phyloP scores from a whole-genome alignment of 2,888 invertebrate species.

The Suillia variegata region DNA sequence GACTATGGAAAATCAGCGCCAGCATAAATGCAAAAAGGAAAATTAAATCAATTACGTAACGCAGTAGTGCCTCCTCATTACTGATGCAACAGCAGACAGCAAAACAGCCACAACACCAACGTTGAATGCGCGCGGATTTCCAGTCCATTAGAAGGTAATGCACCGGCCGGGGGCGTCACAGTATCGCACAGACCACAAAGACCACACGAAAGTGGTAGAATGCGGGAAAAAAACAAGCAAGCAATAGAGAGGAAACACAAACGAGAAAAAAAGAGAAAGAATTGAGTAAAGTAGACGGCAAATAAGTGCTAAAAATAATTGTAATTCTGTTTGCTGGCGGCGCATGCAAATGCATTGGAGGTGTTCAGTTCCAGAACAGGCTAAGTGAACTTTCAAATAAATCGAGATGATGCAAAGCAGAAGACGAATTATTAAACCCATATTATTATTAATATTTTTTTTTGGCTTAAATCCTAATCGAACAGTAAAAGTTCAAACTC shows the following conservation, averaged over 20 bases:
- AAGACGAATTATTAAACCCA: too few relatives aligned
- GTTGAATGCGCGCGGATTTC: conserved; percentile 32
- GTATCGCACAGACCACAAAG: neutral
- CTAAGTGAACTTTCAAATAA: too few relatives aligned
- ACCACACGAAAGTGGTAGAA: neutral
- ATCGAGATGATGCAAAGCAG: too few relatives aligned
- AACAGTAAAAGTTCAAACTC: too few relatives aligned
- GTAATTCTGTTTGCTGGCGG: conserved; percentile 50
- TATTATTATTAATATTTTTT: too few relatives aligned
- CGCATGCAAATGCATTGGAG: too few relatives aligned
- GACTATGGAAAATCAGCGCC: conserved; percentile 87
- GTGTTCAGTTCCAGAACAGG: too few relatives aligned
- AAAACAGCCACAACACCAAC: conserved; percentile 8
- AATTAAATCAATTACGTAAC: conserved; percentile 66
- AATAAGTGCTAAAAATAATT: conserved; percentile 47
- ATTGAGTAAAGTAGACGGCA: neutral
- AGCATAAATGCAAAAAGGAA: conserved; percentile 77
- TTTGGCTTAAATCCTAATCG: too few relatives aligned
- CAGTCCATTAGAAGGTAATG: conserved; percentile 47
- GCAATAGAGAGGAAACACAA: neutral
- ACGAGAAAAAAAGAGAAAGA: conserved; percentile 14
- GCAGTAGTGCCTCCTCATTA: conserved; percentile 57
- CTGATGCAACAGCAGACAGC: conserved; percentile 34
- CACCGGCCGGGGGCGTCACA: conserved; percentile 1
- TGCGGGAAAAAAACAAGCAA: neutral